Percentiles rank a stretch among this genome's conserved stretches.
These are phyloP conservation scores for Laspeyria flexula DNA, from an alignment of 2,888 invertebrate genomes.

Conservation along the genomic window DNA sequence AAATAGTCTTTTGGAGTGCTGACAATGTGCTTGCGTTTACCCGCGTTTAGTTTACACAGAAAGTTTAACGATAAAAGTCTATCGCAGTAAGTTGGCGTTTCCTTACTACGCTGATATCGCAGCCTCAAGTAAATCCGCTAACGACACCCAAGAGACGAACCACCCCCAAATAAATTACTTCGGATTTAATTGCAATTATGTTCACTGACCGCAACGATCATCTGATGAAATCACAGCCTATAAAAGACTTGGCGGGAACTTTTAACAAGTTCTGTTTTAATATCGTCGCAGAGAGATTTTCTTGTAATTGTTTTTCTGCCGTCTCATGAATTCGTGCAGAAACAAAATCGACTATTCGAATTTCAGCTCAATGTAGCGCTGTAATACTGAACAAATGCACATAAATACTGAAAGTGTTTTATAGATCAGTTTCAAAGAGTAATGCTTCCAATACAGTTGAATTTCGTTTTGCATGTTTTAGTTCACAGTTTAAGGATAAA, in stretches of 20 bases:
- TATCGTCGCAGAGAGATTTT: conserved; percentile 33
- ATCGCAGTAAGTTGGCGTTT: conserved; percentile 11
- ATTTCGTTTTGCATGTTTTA: neutral
- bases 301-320: conserved; percentile 45
- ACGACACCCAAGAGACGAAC: conserved; percentile 45
- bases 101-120: conserved; percentile 27
- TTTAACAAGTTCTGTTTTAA: conserved; percentile 40
- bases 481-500: neutral
- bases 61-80: conserved; percentile 47
- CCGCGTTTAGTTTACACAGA: conserved; percentile 27
- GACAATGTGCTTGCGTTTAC: conserved; percentile 6
- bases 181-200: conserved; percentile 59
- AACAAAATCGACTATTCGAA: conserved; percentile 19
- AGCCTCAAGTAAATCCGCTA: conserved; percentile 41
- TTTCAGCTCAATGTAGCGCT: conserved; percentile 11
- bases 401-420: conserved; percentile 14
- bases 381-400: conserved; percentile 9
- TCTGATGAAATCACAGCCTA: conserved; percentile 45
- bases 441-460: conserved; percentile 26
- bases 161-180: conserved; percentile 55
- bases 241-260: conserved; percentile 28
- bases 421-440: conserved; percentile 3
- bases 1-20: conserved; percentile 9
- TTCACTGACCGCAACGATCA: conserved; percentile 55
- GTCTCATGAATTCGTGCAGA: conserved; percentile 30